Conservation (phyloP, 92 coral and sea anemone genomes). For the Virgularia gustaviana region DNA sequence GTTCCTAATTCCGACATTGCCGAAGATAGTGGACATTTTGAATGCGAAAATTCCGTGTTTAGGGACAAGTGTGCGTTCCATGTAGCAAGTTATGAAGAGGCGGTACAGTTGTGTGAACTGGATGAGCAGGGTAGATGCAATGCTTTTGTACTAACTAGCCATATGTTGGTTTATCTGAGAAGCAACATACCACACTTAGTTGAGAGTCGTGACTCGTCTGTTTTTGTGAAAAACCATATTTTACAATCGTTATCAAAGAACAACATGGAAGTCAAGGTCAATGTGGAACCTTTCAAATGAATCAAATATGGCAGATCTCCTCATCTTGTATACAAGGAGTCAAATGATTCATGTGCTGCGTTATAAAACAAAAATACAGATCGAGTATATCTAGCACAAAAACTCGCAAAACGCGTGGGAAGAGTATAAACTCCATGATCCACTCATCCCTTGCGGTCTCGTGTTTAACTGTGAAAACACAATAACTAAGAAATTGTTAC, state of each 20-base stretch:
- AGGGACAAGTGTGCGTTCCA: slow-evolving; percentile 54
- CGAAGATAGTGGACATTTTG: slow-evolving; percentile 44
- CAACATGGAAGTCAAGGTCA: too few relatives aligned
- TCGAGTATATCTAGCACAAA: too few relatives aligned
- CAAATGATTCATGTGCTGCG: too few relatives aligned
- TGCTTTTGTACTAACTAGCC: slow-evolving; percentile 55
- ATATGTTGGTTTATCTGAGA: slow-evolving; percentile 34
- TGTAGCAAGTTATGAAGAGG: slow-evolving; percentile 41
- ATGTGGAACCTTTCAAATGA: too few relatives aligned
- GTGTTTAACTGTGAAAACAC: too few relatives aligned
- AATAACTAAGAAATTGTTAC: too few relatives aligned
- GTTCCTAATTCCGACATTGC: slow-evolving; percentile 3
- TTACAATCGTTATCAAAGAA: background rate
- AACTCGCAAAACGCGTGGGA: too few relatives aligned
- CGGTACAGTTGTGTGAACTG: slow-evolving; percentile 48
- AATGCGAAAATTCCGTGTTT: slow-evolving; percentile 49
- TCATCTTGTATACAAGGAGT: too few relatives aligned
- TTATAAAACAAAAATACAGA: too few relatives aligned
- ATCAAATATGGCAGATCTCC: too few relatives aligned
- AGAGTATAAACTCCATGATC: too few relatives aligned
- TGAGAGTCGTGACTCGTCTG: slow-evolving; percentile 9
- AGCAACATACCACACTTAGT: background rate
- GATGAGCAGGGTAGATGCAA: slow-evolving; percentile 38
- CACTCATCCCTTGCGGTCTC: too few relatives aligned
- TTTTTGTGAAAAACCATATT: slow-evolving; percentile 22